These are phyloP conservation scores for Parazoanthus atlanticus DNA, from an alignment of 92 coral and sea anemone genomes.

Conservation along the genomic window DNA sequence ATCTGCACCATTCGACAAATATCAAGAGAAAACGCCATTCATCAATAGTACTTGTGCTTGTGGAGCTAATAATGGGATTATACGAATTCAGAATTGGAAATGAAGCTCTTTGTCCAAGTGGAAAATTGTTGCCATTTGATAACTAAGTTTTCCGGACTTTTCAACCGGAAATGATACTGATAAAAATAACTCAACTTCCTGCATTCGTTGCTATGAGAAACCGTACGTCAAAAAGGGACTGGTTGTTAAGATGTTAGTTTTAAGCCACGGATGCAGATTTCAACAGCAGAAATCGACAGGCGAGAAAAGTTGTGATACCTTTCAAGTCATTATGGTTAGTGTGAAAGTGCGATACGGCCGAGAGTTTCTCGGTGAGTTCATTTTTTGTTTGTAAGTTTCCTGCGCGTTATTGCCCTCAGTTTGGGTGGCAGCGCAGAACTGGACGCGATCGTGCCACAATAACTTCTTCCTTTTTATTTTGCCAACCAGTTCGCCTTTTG, in stretches of 20 bases:
- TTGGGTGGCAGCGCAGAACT: neutral
- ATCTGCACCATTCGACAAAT: too few relatives aligned
- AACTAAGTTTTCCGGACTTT: too few relatives aligned
- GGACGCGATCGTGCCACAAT: too few relatives aligned
- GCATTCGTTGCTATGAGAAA: neutral
- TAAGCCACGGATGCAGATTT: neutral
- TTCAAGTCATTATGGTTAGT: neutral
- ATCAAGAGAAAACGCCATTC: neutral
- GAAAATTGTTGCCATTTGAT: neutral
- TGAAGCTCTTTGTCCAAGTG: neutral
- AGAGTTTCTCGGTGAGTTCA: neutral
- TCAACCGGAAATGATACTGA: neutral
- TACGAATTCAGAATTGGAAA: neutral
- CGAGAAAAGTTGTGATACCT: neutral
- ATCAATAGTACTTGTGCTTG: neutral
- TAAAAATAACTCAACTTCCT: neutral
- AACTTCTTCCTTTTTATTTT: too few relatives aligned
- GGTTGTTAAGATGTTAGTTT: too few relatives aligned
- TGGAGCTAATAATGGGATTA: neutral
- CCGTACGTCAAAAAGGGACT: neutral
- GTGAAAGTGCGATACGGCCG: neutral
- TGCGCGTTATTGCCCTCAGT: neutral
- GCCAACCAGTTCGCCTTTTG: too few relatives aligned
- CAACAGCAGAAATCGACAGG: neutral
- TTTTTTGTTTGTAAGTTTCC: neutral